Conservation (phyloP, 2,888 invertebrate genomes). For the Hesperia comma region DNA sequence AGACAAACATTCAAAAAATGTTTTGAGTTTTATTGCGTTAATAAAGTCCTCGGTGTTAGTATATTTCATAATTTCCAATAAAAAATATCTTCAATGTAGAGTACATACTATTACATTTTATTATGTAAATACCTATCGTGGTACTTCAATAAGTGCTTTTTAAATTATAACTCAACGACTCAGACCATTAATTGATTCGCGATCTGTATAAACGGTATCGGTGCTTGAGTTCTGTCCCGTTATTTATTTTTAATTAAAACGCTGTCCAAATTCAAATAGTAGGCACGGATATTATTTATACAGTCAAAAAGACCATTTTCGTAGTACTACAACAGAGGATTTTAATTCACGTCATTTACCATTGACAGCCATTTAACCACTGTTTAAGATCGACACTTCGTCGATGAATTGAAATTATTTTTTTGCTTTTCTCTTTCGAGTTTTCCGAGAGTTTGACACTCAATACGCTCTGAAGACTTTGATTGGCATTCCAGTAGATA, state of each 20-base stretch:
- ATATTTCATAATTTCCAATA: too few species aligned
- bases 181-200: neutral
- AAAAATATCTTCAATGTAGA: too few species aligned
- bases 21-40: too few species aligned
- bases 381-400: slow-evolving; percentile 40
- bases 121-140: too few species aligned
- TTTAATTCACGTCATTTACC: slow-evolving; percentile 48
- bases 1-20: too few species aligned
- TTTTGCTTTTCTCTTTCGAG: neutral
- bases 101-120: too few species aligned
- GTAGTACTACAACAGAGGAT: slow-evolving; percentile 38
- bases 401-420: slow-evolving; percentile 3
- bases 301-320: slow-evolving; percentile 32
- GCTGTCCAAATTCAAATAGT: slow-evolving; percentile 1
- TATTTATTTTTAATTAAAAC: slow-evolving; percentile 15
- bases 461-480: too few species aligned
- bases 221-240: neutral
- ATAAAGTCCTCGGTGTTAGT: too few species aligned
- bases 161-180: too few species aligned
- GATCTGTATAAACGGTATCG: neutral
- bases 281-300: slow-evolving; percentile 1
- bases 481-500: too few species aligned
- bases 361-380: slow-evolving; percentile 48
- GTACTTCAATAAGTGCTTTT: too few species aligned
- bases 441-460: too few species aligned